Percentiles rank a stretch among this genome's conserved stretches.
Evolutionary conservation across 30 jellyfish, hydroid and myxozoan genomes (phyloP).

Genomic region (Pelagia noctiluca): DNA sequence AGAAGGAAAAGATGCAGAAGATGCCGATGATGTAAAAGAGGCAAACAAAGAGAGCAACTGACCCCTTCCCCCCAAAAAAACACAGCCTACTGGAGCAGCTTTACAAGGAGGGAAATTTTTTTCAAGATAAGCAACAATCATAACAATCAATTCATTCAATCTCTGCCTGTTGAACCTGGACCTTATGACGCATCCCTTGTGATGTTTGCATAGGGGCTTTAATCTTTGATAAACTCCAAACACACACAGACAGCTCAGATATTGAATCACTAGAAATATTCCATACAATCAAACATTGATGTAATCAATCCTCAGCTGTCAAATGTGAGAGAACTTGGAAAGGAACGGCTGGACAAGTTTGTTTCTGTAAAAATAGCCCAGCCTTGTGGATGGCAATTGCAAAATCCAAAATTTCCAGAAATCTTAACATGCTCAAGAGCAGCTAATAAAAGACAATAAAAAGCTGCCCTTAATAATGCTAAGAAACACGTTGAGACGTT

Average conservation of each 20-base stretch:
- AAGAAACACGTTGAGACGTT: slow-evolving; percentile 39
- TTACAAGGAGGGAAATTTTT: too few species aligned
- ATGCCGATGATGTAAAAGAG: too few species aligned
- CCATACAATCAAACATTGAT: slow-evolving; percentile 2
- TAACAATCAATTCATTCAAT: slow-evolving; percentile 6
- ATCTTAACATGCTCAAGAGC: slow-evolving; percentile 37
- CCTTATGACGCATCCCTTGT: slow-evolving; percentile 10
- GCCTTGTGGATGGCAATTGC: slow-evolving; percentile 36
- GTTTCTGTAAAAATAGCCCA: slow-evolving; percentile 46
- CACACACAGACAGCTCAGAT: background rate
- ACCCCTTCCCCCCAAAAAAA: too few species aligned
- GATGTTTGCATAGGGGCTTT: slow-evolving; percentile 42
- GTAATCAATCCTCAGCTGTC: slow-evolving; percentile 26
- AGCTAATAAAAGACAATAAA: slow-evolving; percentile 21
- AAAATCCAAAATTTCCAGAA: slow-evolving; percentile 45
- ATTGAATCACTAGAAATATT: background rate
- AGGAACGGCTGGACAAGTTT: slow-evolving; percentile 33
- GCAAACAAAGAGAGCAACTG: too few species aligned
- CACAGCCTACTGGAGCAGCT: too few species aligned
- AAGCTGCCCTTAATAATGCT: slow-evolving; percentile 47
- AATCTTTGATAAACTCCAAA: background rate
- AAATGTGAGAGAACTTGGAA: slow-evolving; percentile 18
- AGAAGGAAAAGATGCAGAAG: too few species aligned
- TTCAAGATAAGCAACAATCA: slow-evolving; percentile 10
- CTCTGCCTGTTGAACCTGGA: background rate